Conservation (phyloP, 2,888 invertebrate genomes). For the Xanthorhoe spadicearia region DNA sequence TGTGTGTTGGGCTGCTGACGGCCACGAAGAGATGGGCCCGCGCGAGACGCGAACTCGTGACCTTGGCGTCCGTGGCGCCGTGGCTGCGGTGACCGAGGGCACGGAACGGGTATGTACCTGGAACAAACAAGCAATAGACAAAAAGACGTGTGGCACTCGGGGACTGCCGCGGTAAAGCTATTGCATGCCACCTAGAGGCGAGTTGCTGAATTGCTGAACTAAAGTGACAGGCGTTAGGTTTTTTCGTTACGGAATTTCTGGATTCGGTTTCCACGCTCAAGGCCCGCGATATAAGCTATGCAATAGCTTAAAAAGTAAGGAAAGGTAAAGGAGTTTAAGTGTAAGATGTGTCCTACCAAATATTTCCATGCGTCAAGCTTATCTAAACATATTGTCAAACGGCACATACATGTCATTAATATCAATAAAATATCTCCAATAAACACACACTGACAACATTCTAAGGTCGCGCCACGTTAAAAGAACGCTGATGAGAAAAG, state of each 20-base stretch:
- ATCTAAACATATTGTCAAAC: constrained; percentile 71
- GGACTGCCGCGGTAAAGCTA: too few species aligned
- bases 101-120: constrained; percentile 87
- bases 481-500: too few species aligned
- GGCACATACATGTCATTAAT: constrained; percentile 63
- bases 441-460: too few species aligned
- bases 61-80: constrained; percentile 89
- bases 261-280: too few species aligned
- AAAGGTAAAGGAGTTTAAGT: constrained; percentile 63
- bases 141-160: too few species aligned
- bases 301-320: too few species aligned
- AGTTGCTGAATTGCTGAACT: too few species aligned
- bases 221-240: too few species aligned
- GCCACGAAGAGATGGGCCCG: constrained; percentile 82
- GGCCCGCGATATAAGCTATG: too few species aligned
- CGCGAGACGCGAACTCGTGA: constrained; percentile 73
- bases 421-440: constrained; percentile 43
- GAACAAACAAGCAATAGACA: background rate
- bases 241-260: too few species aligned
- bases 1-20: constrained; percentile 80
- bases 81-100: constrained; percentile 88
- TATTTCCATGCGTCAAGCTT: constrained; percentile 68
- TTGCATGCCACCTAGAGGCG: too few species aligned
- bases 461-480: too few species aligned
- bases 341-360: constrained; percentile 71